Conservation (phyloP, 2,797 vertebrate species). For the Triplophysa yarkandensis region DNA sequence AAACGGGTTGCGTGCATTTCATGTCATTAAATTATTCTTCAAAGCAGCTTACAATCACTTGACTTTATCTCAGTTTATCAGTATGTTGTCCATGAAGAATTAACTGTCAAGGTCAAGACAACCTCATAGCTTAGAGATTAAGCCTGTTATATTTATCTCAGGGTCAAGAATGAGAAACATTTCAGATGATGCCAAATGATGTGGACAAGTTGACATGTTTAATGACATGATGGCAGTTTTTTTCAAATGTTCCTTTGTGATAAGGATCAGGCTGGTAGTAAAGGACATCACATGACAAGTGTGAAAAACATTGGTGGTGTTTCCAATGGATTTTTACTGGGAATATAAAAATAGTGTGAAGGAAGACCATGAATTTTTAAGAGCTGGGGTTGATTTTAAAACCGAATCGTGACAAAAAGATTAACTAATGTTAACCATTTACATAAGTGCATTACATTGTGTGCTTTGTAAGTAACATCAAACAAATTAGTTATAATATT, state of each 20-base stretch:
- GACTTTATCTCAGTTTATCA: too few relatives aligned
- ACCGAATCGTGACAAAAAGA: too few relatives aligned
- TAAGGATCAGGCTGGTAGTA: not conserved
- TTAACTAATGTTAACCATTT: not conserved
- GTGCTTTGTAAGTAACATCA: not conserved
- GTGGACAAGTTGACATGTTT: not conserved
- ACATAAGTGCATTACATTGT: not conserved
- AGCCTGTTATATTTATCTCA: not conserved
- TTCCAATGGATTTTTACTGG: not conserved
- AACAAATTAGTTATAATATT: too few relatives aligned
- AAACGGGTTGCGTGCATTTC: too few relatives aligned
- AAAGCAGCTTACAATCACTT: too few relatives aligned
- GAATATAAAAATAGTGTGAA: not conserved
- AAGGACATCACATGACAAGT: not conserved
- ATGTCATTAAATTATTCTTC: not conserved
- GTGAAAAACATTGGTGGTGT: not conserved
- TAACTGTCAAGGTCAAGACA: not conserved
- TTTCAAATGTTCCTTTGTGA: not conserved
- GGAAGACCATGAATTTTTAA: too few relatives aligned
- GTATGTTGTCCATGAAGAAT: too few relatives aligned
- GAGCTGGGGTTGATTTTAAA: too few relatives aligned
- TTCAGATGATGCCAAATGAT: not conserved
- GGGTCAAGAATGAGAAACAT: not conserved
- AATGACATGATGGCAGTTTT: slow-evolving; percentile 7
- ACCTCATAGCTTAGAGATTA: not conserved